Base-by-base conservation (phyloP, 2,113 vertebrate species). In the Thunnus thynnus region DNA sequence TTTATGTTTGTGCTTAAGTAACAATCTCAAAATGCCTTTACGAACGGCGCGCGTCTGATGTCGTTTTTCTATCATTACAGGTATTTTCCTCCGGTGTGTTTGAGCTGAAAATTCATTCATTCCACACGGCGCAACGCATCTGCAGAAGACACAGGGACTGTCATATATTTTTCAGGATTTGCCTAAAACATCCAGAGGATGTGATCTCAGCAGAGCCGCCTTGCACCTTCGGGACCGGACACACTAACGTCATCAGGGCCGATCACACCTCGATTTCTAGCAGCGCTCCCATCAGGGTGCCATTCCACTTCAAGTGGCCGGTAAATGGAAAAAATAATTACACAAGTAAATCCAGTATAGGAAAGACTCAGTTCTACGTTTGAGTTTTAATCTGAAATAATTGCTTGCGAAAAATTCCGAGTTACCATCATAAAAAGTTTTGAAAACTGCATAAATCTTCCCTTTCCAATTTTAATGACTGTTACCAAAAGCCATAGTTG, bases 271-370 rank as follows among this genome's bases (percentile, higher is more conserved):
- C 94, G 7, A 92, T 96, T 14, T 90, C 95, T 8, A 91, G 91
- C 27, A 95, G 95, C 12, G 93, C 94, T 1, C 95, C 96, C 50
- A 92, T 97, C 83, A 94, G 94, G 0, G 94, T 98, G 51, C 96
- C 96, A 3, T 97, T 98, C 85, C 94, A 94, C 54, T 97, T 97
- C 78, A 95, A 96, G 83, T 98, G 97, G 97, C 97, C 97, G 94
- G 97, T 97, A 85, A 96, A 91, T 89, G 18, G 8, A 61, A 25
- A 22, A n/a, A 25, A 54, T 8, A 22, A 7, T 48, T 5, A 68
- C n/a, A 58, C 18, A 41, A 41, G 9, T 41, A 9, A 41, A 41
- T 41, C 36, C 1, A 9, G 36, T 41, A 6, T 41, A 41, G 36
- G 36, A 9, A 41, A 41, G 8, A 41, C 36, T 41, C 36, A 41